Percentiles rank a stretch among this genome's conserved stretches.
Evolutionary conservation across 2,888 invertebrate species (phyloP).

Genomic region (Sceliomorpha sp.): DNA sequence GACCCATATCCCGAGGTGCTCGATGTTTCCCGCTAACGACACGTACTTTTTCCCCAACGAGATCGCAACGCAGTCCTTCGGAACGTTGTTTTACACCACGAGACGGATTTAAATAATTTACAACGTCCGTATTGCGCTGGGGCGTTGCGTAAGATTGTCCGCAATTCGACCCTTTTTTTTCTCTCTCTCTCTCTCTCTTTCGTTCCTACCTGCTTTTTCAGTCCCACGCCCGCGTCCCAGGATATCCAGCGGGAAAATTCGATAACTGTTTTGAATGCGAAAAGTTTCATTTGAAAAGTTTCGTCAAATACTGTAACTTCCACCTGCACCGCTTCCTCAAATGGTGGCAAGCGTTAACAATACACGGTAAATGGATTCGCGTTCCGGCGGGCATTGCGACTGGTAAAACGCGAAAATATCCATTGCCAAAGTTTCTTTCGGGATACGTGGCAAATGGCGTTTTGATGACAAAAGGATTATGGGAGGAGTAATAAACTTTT

Average conservation of each 20-base stretch:
- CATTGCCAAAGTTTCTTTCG: slow-evolving; percentile 1
- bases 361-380: neutral
- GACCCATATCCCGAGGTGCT: neutral
- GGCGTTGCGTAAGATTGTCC: slow-evolving; percentile 4
- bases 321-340: neutral
- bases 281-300: slow-evolving; percentile 19
- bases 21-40: slow-evolving; percentile 1
- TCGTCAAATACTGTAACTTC: slow-evolving; percentile 6
- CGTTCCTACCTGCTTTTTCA: too few relatives aligned
- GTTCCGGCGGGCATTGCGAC: neutral
- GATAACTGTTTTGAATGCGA: slow-evolving; percentile 12
- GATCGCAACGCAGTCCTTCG: neutral
- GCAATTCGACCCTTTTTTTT: slow-evolving; percentile 1
- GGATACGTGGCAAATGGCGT: too few relatives aligned
- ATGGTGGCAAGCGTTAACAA: slow-evolving; percentile 5
- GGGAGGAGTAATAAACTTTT: too few relatives aligned
- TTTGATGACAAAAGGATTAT: too few relatives aligned
- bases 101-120: slow-evolving; percentile 14
- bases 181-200: neutral
- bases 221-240: too few relatives aligned
- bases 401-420: neutral
- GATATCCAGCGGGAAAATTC: neutral
- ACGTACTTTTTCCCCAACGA: neutral
- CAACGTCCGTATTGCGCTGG: neutral
- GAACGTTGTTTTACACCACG: neutral